Base-by-base conservation (phyloP, 2,113 vertebrate genomes). In the Jacana jacana region DNA sequence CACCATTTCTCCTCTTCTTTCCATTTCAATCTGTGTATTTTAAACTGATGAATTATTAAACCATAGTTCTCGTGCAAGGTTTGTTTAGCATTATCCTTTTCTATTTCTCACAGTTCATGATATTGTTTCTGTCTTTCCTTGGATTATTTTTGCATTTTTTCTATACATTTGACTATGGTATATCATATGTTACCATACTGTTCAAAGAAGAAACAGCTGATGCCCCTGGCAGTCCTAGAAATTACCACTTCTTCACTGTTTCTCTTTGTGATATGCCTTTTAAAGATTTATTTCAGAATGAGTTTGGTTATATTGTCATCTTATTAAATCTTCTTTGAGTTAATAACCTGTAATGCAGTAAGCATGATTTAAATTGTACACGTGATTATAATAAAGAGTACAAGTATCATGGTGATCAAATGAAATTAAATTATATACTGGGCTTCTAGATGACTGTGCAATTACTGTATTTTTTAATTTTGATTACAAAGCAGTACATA, bases 321-420 rank as follows among this genome's bases (percentile, higher is more conserved):
- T 92, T 87, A 94, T 92, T 94, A 92, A 93, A 94, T 95, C 63
- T 82, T 94, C 69, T 85, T 85, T 94, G 54, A 88, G 58, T 94
- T 93, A 91, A 96, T 97, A 91, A 76, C 44, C 40, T 89, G 17
- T 91, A 96, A 95, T 97, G 60, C 31, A 75, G 81, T 84, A 60
- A 93, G 81, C 23, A 46, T 93, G 73, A 83, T 95, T 91, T 95
- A 78, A 96, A 83, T 95, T 90, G 44, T 91, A 72, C 7, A 48
- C 17, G 2, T 71, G 73, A 79, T 93, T 86, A 52, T 78, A 91
- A 89, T 91, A 81, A 95, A 79, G 51, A 87, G 35, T 87, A 64
- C 37, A 87, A 85, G 49, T 87, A 93, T 95, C 58, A 82, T 60
- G 19, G 60, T 78, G 73, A 91, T 96, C 91, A 95, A 89, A 81